These are phyloP conservation scores for Cephus pulcher DNA, from an alignment of 2,888 invertebrate species.

Conservation along the genomic window DNA sequence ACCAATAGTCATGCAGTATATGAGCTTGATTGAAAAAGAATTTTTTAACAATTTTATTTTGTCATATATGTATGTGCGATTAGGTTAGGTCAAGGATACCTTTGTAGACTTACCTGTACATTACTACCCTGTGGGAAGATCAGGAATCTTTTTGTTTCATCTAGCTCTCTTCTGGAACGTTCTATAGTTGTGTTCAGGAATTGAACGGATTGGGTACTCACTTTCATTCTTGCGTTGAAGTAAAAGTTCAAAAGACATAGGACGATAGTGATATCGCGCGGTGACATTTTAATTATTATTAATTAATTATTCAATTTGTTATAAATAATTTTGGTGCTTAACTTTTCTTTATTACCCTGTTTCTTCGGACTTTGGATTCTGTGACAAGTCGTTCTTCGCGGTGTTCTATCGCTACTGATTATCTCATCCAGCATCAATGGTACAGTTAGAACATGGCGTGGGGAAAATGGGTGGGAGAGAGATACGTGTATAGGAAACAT, in stretches of 20 bases:
- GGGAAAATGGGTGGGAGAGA: neutral
- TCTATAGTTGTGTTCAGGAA: neutral
- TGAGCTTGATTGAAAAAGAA: conserved; percentile 57
- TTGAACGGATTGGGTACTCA: neutral
- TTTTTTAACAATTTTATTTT: neutral
- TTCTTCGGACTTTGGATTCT: neutral
- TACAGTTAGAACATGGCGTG: neutral
- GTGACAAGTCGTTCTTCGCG: neutral
- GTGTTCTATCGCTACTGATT: neutral
- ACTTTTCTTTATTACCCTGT: neutral
- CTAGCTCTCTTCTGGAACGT: conserved; percentile 44
- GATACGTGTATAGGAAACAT: neutral
- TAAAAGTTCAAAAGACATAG: neutral
- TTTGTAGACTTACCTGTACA: conserved; percentile 69
- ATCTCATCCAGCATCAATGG: neutral
- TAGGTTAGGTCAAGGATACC: neutral
- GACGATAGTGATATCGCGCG: neutral
- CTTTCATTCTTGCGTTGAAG: neutral
- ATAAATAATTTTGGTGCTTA: neutral
- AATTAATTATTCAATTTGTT: neutral
- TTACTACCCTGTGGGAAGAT: conserved; percentile 75
- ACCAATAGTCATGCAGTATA: conserved; percentile 74
- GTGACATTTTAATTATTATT: neutral
- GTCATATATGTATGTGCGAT: neutral
- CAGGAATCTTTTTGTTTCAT: conserved; percentile 69